Conservation (phyloP, 1,140 invertebrate genomes). For the Neotoxoptera formosana region DNA sequence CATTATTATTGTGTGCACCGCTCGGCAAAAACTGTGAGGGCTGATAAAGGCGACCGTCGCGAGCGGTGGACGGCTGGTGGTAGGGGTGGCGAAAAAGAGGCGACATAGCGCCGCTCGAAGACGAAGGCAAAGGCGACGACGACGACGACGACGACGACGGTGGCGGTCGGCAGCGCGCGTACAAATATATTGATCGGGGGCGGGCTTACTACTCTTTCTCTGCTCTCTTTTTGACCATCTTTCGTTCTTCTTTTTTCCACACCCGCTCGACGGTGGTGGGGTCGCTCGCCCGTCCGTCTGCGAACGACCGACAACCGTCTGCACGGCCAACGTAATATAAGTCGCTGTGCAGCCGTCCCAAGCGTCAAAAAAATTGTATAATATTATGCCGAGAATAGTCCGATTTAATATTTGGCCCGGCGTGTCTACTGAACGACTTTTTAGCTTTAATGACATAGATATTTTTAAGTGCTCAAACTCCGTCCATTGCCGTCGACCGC, state of each 20-base stretch:
- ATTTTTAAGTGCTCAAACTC: neutral
- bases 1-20: constrained; percentile 24
- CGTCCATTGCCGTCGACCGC: neutral
- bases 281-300: neutral
- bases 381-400: neutral
- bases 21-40: constrained; percentile 16
- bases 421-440: neutral
- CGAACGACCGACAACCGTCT: neutral
- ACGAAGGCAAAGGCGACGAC: neutral
- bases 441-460: neutral
- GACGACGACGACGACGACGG: neutral
- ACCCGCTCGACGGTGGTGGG: neutral
- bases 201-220: constrained; percentile 22
- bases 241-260: constrained; percentile 36
- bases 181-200: constrained; percentile 58
- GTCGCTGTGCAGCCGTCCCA: neutral
- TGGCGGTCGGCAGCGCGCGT: neutral
- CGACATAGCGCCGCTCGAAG: neutral
- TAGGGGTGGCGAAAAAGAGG: neutral
- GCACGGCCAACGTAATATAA: neutral
- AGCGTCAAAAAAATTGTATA: neutral
- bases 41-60: neutral
- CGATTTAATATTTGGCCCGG: neutral
- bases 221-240: constrained; percentile 54
- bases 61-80: neutral